These are phyloP conservation scores for Phocides pigmalion DNA, from an alignment of 1,140 invertebrate species.

Conservation along the genomic window DNA sequence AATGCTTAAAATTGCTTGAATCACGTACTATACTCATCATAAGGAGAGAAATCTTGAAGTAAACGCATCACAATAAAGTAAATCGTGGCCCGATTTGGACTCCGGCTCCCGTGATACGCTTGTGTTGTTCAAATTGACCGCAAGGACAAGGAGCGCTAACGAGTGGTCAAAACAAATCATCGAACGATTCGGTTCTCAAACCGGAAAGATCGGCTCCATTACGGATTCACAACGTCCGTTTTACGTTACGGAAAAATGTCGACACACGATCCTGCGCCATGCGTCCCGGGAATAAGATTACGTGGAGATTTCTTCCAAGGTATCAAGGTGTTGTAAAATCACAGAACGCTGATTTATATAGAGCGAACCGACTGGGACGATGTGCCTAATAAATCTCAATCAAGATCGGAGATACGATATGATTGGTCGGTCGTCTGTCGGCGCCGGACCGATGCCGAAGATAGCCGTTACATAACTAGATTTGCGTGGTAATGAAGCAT, in stretches of 20 bases:
- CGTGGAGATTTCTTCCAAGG: conserved; percentile 14
- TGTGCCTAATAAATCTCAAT: conserved; percentile 79
- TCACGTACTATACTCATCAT: not conserved
- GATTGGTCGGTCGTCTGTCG: conserved; percentile 72
- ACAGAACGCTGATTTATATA: conserved; percentile 68
- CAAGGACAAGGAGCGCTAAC: conserved; percentile 58
- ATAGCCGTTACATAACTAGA: conserved; percentile 70
- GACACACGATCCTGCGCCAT: not conserved
- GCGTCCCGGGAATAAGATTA: not conserved
- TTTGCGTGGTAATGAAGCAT: conserved; percentile 68
- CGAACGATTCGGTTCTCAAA: conserved; percentile 47
- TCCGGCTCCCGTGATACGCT: conserved; percentile 19
- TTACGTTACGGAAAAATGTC: not conserved
- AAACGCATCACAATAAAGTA: not conserved
- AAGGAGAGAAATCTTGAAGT: not conserved
- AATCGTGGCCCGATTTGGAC: not conserved
- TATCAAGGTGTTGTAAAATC: conserved; percentile 37
- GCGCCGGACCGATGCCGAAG: conserved; percentile 58
- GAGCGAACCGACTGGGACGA: conserved; percentile 53
- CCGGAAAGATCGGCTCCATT: conserved; percentile 53
- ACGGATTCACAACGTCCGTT: conserved; percentile 34
- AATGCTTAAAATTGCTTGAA: not conserved
- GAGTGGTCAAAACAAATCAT: conserved; percentile 70
- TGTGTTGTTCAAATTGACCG: conserved; percentile 4
- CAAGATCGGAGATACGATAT: conserved; percentile 76